Base-by-base conservation (phyloP, 2,113 vertebrate species). In the Scatophagus argus region DNA sequence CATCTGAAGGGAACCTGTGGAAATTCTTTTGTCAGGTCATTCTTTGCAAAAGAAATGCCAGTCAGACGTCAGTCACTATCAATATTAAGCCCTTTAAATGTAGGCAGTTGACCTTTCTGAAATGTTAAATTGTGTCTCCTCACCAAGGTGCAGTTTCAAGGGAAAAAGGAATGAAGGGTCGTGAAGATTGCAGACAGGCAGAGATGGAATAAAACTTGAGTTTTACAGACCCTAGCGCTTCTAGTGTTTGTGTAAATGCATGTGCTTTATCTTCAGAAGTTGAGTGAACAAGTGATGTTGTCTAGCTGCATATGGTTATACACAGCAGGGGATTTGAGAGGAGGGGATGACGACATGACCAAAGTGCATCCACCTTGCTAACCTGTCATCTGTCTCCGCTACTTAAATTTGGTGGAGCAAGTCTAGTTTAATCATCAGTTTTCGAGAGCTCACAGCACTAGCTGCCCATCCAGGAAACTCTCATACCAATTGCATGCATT, bases 21-120 rank as follows among this genome's bases (percentile, higher is more conserved):
- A 80, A 63, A 65, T 63, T 72, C 70, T 69, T 79, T 79, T 68
- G 69, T 87, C 43, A 46, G 68, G 77, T 86, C 79, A 55, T 73
- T 77, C 68, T 76, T 83, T 59, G 70, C 80, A 67, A 86, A 84
- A 81, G 74, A 93, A 94, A 93, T 92, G 92, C 87, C 93, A 94
- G 87, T 92, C 90, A 87, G 75, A 54, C 49, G 65, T 86, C 77
- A 91, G 74, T 77, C 59, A 68, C 87, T 86, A 93, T 94, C 91
- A 88, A 93, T 92, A 92, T 79, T 77, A 85, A 88, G 86, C 77
- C 89, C 88, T 93, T 90, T 90, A 85, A 89, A 89, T 73, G n/a
- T 38, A 54, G 69, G 70, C 72, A 36, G 76, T 56, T 94, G 93
- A 93, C 93, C 94, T 95, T 95, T 92, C 77, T 80, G 69, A 94